Base-by-base conservation (phyloP, 2,113 vertebrate genomes). In the Clupea harengus region DNA sequence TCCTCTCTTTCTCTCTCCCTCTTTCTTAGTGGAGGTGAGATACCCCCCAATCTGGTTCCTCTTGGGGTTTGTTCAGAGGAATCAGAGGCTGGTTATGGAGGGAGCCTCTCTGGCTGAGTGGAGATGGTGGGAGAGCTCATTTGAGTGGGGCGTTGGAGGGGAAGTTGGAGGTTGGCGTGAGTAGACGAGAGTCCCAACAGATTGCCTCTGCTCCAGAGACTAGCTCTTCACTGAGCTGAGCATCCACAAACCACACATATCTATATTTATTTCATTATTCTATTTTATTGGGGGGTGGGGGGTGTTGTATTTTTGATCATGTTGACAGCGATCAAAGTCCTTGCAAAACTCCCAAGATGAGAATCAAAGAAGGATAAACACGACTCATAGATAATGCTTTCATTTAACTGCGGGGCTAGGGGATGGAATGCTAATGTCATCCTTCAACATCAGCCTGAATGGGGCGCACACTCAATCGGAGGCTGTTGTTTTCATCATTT, bases 401-500 rank as follows among this genome's bases (percentile, higher is more conserved):
- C 15, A 44, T 78, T 78, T 39, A 78, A 32, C 72, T 75, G 25
- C 10, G 6, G 39, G 72, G 72, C 72, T 17, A 15, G 28, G 15
- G 11, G 10, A 11, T 5, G 39, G 72, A 39, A 11, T 13, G 28
- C 72, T 78, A 78, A 78, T 78, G 72, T 78, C 72, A 78, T 32
- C 32, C 72, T 78, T 78, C 72, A 78, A 78, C 72, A 78, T 78
- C 72, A 78, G 72, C 17, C 72, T 78, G 72, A 78, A 78, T 78
- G 78, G 64, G 4, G 28, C 32, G 57, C 54, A 83, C 75, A 82
- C 45, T 47, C 75, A 83, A 49, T 78, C 22, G 75, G 57, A 86
- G 81, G 60, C 52, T 85, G 84, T 94, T 93, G 92, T 92, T 91
- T 89, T 88, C 90, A 91, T 92, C 90, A 94, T 93, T 94, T 92